Conservation (phyloP, 2,113 vertebrate species). For the Clarias magur region DNA sequence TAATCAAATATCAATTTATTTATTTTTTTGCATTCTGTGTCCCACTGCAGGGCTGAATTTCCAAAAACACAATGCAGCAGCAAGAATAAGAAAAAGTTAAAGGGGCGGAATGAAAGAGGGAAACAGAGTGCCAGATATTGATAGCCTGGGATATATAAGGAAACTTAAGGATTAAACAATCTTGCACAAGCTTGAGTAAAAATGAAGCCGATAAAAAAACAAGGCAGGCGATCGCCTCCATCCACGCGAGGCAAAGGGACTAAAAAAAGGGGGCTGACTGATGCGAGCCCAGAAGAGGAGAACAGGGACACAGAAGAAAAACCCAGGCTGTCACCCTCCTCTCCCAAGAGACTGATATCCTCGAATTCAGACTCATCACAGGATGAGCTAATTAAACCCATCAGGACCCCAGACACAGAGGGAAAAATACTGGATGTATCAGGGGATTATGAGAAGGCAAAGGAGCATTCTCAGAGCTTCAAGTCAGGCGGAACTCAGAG, state of each 20-base stretch:
- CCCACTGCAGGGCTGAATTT: constrained; percentile 45
- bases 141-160: constrained; percentile 37
- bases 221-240: constrained; percentile 75
- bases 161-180: constrained; percentile 33
- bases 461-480: constrained; percentile 68
- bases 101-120: constrained; percentile 49
- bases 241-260: constrained; percentile 83
- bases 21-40: constrained; percentile 21
- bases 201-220: constrained; percentile 88
- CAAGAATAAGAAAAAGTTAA: constrained; percentile 54
- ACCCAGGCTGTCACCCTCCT: constrained; percentile 65
- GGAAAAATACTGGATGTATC: constrained; percentile 46
- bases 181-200: constrained; percentile 55
- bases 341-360: constrained; percentile 64
- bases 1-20: not conserved
- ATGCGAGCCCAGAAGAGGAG: constrained; percentile 66
- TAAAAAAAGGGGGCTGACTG: constrained; percentile 71
- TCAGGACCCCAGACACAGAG: constrained; percentile 64
- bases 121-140: constrained; percentile 45
- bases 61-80: constrained; percentile 58
- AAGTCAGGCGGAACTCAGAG: constrained; percentile 64
- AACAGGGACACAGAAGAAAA: constrained; percentile 69
- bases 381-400: constrained; percentile 55
- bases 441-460: constrained; percentile 53
- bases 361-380: constrained; percentile 66